Base-by-base conservation (phyloP, 1,140 invertebrate genomes). In the Euura saliciscinereae region DNA sequence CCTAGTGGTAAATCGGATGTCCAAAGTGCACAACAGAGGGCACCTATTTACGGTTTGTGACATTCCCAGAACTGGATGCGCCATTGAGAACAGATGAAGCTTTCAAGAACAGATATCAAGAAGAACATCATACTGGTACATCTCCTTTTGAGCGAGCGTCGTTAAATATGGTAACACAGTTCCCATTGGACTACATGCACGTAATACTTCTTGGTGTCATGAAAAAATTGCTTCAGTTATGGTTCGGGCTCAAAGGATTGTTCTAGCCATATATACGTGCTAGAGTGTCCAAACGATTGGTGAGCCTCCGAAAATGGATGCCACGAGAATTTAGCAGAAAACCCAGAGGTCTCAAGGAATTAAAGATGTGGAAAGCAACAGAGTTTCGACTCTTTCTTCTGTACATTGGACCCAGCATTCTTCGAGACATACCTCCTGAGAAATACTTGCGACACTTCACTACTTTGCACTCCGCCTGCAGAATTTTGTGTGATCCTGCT, bases 151-250 rank as follows among this genome's bases (percentile, higher is more conserved):
- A 69, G 67, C 7, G 67, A 69, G 68, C 77, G 28, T 65, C 71
- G 46, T 46, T 87, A 13, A 78, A 81, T 71, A 78, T 87, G 74
- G 79, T 87, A 10, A 76, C 76, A n/a, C 65, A 76, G 69, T 78
- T 85, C 73, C 77, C 77, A 10, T 71, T 84, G 5, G 86, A 88
- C 76, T 85, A 84, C 74, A 86, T 87, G 85, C 86, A 87, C 77
- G 68, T 81, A 1, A 76, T 85, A 13, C 86, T 82, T 74, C 66
- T 88, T 28, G 85, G 85, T 8, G 85, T 87, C 5, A 79, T 79
- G 59, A 81, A 78, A 78, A 83, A 82, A 75, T 66, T 87, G 43
- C 68, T 87, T 5, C 68, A 68, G 65, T 71, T 75, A 59, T 84
- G 79, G 80, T 28, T 28, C 28, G 28, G 28, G 28, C 78, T 81